Conservation (phyloP, 2,113 vertebrate species). For the Prionailurus viverrinus region DNA sequence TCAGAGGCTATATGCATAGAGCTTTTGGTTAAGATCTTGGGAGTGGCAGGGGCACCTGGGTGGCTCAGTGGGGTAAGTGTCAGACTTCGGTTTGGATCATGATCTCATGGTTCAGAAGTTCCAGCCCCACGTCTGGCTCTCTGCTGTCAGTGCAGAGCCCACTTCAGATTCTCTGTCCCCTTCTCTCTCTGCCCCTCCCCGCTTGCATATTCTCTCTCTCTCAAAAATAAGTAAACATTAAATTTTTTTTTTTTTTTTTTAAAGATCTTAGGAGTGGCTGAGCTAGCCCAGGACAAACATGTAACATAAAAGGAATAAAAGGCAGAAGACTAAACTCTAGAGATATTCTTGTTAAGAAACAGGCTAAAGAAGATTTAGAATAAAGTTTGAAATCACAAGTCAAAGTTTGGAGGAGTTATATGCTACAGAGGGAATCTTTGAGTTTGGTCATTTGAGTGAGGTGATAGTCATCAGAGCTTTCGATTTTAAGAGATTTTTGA, state of each 20-base stretch:
- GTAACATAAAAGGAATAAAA: not conserved
- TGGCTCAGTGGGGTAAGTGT: too few relatives aligned
- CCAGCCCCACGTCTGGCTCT: too few relatives aligned
- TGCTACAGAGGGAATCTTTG: not conserved
- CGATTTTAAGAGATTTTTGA: slow-evolving; percentile 10
- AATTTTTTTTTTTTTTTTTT: too few relatives aligned
- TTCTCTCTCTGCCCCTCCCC: too few relatives aligned
- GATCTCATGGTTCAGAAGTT: too few relatives aligned
- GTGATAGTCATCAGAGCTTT: not conserved
- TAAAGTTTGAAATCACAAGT: not conserved
- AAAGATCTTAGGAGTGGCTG: not conserved
- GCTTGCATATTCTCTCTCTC: too few relatives aligned
- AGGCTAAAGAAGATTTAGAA: slow-evolving; percentile 1
- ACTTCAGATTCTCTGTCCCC: too few relatives aligned
- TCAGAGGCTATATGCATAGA: not conserved
- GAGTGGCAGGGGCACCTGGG: not conserved
- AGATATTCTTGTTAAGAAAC: not conserved
- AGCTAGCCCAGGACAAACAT: not conserved
- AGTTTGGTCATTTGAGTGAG: not conserved
- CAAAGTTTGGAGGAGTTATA: not conserved
- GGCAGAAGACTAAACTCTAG: not conserved
- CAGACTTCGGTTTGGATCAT: too few relatives aligned
- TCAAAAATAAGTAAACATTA: too few relatives aligned
- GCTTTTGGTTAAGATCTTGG: not conserved
- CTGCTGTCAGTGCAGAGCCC: too few relatives aligned